Conservation (phyloP, 2,888 invertebrate species). For the Mactromeris polynyma region DNA sequence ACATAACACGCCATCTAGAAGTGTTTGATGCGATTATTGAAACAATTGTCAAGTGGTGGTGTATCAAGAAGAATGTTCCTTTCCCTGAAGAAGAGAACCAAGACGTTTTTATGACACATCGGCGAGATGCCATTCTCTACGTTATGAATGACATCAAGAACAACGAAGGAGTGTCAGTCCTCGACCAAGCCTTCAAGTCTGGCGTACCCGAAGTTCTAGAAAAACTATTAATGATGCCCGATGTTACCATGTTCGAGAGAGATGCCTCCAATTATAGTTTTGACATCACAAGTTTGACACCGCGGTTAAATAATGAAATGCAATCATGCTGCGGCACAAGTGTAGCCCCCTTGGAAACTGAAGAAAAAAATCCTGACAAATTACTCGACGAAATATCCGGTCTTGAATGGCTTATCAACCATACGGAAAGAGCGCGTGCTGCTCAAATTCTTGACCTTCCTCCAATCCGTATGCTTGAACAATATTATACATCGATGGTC, state of each 20-base stretch:
- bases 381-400: constrained; percentile 70
- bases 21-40: constrained; percentile 74
- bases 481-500: constrained; percentile 81
- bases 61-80: constrained; percentile 73
- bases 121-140: constrained; percentile 75
- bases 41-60: constrained; percentile 82
- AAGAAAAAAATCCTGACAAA: constrained; percentile 39
- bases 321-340: constrained; percentile 50
- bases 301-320: constrained; percentile 71
- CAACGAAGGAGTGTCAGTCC: constrained; percentile 77
- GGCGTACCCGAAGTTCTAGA: constrained; percentile 80
- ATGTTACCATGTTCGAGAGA: constrained; percentile 77
- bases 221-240: constrained; percentile 78
- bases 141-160: constrained; percentile 79
- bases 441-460: constrained; percentile 82
- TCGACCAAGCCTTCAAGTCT: constrained; percentile 79
- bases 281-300: constrained; percentile 83
- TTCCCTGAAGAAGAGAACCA: constrained; percentile 77
- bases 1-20: constrained; percentile 66
- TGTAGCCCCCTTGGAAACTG: constrained; percentile 36
- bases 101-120: constrained; percentile 51
- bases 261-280: constrained; percentile 62
- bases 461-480: constrained; percentile 81
- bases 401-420: constrained; percentile 81
- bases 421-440: constrained; percentile 76